phyloP scores from a whole-genome alignment of 2,797 vertebrate species.

The Bradypodion ventrale region DNA sequence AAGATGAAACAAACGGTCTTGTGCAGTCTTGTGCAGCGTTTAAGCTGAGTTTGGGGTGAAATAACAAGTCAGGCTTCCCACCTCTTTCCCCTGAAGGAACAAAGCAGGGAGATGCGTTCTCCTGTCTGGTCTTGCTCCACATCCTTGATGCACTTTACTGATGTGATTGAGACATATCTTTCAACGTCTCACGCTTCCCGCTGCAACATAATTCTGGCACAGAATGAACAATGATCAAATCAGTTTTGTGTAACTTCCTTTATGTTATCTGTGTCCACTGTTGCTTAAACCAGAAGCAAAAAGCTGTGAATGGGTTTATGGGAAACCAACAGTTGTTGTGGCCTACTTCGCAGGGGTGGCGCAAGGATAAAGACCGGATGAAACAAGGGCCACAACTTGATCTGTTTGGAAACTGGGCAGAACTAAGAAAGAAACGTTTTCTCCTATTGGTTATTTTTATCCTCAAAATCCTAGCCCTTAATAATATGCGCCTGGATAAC shows the following conservation, averaged over 20 bases:
- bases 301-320: background rate
- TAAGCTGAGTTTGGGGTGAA: background rate
- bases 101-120: background rate
- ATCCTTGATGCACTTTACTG: background rate
- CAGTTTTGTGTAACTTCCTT: background rate
- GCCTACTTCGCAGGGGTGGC: no score
- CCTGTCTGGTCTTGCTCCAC: background rate
- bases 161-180: background rate
- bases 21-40: background rate
- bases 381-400: no score
- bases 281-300: background rate
- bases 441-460: background rate
- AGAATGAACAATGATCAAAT: no score
- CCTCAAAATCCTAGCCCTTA: background rate
- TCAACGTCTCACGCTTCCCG: background rate
- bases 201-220: background rate
- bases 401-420: no score
- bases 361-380: no score
- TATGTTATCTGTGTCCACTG: no score
- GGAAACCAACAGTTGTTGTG: no score
- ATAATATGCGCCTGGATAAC: no score
- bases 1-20: no score
- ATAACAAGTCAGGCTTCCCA: no score
- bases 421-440: background rate
- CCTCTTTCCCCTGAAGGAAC: background rate